Evolutionary conservation across 2,888 invertebrate genomes (phyloP), one percentile per base, ranked within the genome.

Genomic region (Keiferia lycopersicella): DNA sequence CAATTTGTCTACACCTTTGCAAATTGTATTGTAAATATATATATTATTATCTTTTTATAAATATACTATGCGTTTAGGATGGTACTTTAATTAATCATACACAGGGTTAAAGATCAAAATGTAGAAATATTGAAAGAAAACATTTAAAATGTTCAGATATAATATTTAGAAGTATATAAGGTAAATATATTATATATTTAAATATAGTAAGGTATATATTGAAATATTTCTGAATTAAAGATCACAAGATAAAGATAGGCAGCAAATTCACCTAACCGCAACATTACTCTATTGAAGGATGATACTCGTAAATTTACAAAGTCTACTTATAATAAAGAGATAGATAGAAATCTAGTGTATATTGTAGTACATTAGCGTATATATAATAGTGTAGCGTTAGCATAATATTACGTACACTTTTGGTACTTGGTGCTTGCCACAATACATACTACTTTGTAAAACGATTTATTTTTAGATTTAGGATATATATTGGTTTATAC

Each of bases 261-360:
- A 38, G 68, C 62, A 59, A 63, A 66, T 59, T 62, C 61, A 60
- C 65, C 65, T 68, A 65, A 65, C 63, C 64, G 61, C 66, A 68
- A 73, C 72, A 71, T 76, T 70, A 72, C 73, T 56, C 77, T 70
- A 68, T 87, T 84, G 86, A 88, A 89, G 87, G 84, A 86, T 87
- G 86, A 81, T 81, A n/a, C n/a, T n/a, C n/a, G n/a, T n/a, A 78
- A 84, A 80, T 86, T 86, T 89, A 89, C 85, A 87, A 83, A 83
- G 73, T 79, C 86, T 88, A 88, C 83, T 84, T 87, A 86, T 73
- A 82, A 79, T 82, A 79, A 83, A 89, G 87, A 88, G 80, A 86
- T 83, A 86, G 81, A 86, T 87, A 88, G 87, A 89, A 88, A 84
- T 75, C 86, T 90, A 90, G 82, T 86, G 82, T 88, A 83, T 83